Conservation (phyloP, 1,140 invertebrate species). For the Drosophila bipectinata region DNA sequence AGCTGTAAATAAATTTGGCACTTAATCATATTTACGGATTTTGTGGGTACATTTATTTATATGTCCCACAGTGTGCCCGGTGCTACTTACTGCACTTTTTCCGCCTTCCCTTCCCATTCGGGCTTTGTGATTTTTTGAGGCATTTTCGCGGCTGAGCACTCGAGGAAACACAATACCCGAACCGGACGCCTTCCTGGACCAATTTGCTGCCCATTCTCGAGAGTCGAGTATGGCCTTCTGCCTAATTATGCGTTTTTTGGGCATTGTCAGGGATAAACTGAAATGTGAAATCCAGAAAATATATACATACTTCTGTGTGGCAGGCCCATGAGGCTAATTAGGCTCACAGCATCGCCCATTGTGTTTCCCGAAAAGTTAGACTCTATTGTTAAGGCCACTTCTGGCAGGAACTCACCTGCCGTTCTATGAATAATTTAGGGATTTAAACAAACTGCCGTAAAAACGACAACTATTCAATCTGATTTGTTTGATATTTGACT, state of each 20-base stretch:
- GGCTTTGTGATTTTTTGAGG: slow-evolving; percentile 12
- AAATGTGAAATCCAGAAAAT: slow-evolving; percentile 34
- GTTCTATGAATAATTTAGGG: slow-evolving; percentile 64
- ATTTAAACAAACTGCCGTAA: slow-evolving; percentile 14
- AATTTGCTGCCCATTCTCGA: slow-evolving; percentile 48
- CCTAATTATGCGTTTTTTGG: slow-evolving; percentile 72
- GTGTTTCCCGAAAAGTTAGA: slow-evolving; percentile 37
- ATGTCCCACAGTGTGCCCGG: slow-evolving; percentile 64
- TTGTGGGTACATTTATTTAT: slow-evolving; percentile 79
- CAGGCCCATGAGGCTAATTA: slow-evolving; percentile 71
- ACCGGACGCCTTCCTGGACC: slow-evolving; percentile 17
- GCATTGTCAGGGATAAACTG: slow-evolving; percentile 33
- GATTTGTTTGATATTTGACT: slow-evolving; percentile 50
- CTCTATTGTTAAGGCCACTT: slow-evolving; percentile 52
- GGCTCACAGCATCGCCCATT: slow-evolving; percentile 73
- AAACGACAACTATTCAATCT: slow-evolving; percentile 9
- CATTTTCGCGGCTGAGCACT: slow-evolving; percentile 32
- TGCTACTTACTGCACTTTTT: slow-evolving; percentile 44
- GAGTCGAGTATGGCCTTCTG: slow-evolving; percentile 31
- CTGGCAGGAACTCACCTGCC: slow-evolving; percentile 10
- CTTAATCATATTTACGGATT: slow-evolving; percentile 82
- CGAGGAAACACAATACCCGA: slow-evolving; percentile 34
- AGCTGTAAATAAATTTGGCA: slow-evolving; percentile 80
- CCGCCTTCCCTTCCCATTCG: background rate
- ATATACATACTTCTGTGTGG: slow-evolving; percentile 6